These are phyloP conservation scores for Capitella teleta DNA, from an alignment of 1,140 invertebrate species.

Conservation along the genomic window DNA sequence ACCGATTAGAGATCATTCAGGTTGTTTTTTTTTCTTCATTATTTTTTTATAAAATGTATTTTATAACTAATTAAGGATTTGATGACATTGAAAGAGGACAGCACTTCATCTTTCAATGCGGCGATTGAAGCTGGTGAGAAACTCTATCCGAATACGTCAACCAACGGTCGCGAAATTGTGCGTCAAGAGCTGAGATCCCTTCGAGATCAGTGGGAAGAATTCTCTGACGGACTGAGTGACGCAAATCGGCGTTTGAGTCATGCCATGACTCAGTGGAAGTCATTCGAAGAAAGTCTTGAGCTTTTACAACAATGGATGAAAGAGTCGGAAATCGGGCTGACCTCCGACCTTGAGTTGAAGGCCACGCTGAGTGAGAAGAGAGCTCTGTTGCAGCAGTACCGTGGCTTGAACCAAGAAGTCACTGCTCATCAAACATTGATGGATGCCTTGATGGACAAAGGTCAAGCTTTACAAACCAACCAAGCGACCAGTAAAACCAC, in stretches of 20 bases:
- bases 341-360: constrained; percentile 77
- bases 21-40: constrained; percentile 15
- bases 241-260: constrained; percentile 71
- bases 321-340: constrained; percentile 82
- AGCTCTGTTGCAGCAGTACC: constrained; percentile 85
- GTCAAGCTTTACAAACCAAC: constrained; percentile 50
- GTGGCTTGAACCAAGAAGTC: constrained; percentile 74
- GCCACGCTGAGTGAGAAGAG: constrained; percentile 84
- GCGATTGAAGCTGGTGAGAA: constrained; percentile 76
- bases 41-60: constrained; percentile 8
- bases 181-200: constrained; percentile 68
- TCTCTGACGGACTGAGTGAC: constrained; percentile 70
- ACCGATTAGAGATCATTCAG: constrained; percentile 45
- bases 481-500: not conserved
- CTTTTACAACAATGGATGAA: constrained; percentile 82
- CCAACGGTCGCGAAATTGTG: constrained; percentile 71
- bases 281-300: constrained; percentile 48
- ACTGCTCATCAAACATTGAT: constrained; percentile 80
- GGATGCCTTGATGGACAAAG: constrained; percentile 83
- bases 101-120: constrained; percentile 67
- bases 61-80: not conserved
- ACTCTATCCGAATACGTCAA: constrained; percentile 72
- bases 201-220: constrained; percentile 67
- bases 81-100: constrained; percentile 22
- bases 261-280: constrained; percentile 47